Percentiles rank a stretch among this genome's conserved stretches.
Conservation (phyloP, 2,113 vertebrate genomes). For the Xiphophorus couchianus region DNA sequence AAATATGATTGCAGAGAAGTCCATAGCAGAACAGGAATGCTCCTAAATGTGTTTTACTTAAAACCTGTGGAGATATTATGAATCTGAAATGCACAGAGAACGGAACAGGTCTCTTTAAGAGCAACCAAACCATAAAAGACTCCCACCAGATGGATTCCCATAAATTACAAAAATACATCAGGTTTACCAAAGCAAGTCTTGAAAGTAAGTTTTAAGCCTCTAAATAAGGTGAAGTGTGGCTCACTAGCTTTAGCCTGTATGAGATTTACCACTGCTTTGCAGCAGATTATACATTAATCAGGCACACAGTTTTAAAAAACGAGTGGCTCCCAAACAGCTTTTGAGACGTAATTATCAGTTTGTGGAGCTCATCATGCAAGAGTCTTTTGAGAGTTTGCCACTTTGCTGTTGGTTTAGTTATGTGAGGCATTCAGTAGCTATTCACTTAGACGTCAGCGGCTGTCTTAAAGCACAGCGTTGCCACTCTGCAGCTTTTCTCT, state of each 20-base stretch:
- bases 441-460: neutral
- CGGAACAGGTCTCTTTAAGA: constrained; percentile 28
- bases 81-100: neutral
- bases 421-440: neutral
- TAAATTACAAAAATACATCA: constrained; percentile 38
- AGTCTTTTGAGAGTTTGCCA: neutral
- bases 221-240: constrained; percentile 29
- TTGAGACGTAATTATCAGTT: constrained; percentile 3
- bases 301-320: neutral
- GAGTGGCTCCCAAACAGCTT: constrained; percentile 1
- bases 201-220: constrained; percentile 8
- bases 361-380: neutral
- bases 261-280: constrained; percentile 25
- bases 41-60: constrained; percentile 2
- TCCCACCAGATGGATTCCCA: constrained; percentile 36
- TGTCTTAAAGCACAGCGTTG: neutral
- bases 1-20: neutral
- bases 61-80: constrained; percentile 1
- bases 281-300: constrained; percentile 25
- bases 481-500: neutral
- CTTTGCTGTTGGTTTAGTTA: constrained; percentile 1
- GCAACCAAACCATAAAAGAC: constrained; percentile 9
- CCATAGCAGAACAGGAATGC: neutral
- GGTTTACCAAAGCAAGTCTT: constrained; percentile 11
- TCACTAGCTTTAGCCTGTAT: neutral